These are phyloP conservation scores for Brotogeris chrysoptera DNA, from an alignment of 2,797 vertebrate genomes.

Conservation along the genomic window DNA sequence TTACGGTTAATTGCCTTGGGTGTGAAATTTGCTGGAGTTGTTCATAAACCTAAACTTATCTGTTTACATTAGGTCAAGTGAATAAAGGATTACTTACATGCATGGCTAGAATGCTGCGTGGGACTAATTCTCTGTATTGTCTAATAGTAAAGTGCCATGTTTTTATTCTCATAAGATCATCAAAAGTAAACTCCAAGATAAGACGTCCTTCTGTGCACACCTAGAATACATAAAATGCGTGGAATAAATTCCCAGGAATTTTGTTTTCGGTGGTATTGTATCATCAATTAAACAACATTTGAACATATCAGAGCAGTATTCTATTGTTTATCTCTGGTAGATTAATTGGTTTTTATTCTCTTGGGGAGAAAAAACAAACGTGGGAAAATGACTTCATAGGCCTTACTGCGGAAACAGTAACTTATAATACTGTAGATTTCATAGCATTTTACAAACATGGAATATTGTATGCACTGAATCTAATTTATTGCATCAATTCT, in stretches of 20 bases:
- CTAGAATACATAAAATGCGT: conserved; percentile 74
- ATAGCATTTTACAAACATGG: conserved; percentile 27
- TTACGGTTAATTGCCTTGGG: conserved; percentile 44
- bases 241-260: conserved; percentile 45
- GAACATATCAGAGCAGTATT: not conserved
- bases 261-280: not conserved
- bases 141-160: conserved; percentile 99
- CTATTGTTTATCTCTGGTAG: not conserved
- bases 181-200: conserved; percentile 98
- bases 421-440: conserved; percentile 28
- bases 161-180: conserved; percentile 99
- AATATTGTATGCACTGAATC: not conserved
- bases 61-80: conserved; percentile 26
- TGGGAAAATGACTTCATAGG: conserved; percentile 37
- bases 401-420: not conserved
- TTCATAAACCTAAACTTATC: conserved; percentile 14
- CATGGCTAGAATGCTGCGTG: conserved; percentile 98
- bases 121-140: conserved; percentile 97
- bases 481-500: conserved; percentile 41
- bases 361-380: not conserved
- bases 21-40: conserved; percentile 2
- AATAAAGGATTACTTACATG: conserved; percentile 88
- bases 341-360: not conserved
- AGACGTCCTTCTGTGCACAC: conserved; percentile 98
- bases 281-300: conserved; percentile 23